phyloP scores from a whole-genome alignment of 2,113 vertebrate genomes.

The Mormyrus iriodes region DNA sequence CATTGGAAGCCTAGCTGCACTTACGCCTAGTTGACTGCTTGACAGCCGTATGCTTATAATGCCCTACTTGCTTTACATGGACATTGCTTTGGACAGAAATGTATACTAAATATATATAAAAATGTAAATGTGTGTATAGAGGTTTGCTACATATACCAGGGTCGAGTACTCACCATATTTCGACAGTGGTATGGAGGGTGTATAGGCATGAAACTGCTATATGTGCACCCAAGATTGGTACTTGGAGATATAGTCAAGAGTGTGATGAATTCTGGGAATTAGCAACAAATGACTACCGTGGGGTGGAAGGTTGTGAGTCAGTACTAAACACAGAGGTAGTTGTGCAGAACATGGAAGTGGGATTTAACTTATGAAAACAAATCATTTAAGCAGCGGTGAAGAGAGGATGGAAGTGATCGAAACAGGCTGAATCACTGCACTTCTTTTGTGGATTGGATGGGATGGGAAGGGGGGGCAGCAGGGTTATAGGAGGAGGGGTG shows the following conservation, averaged over 20 bases:
- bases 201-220: constrained; percentile 16
- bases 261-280: constrained; percentile 24
- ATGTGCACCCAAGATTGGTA: neutral
- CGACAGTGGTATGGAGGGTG: neutral
- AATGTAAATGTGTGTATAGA: neutral
- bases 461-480: constrained; percentile 23
- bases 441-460: constrained; percentile 44
- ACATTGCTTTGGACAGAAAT: neutral
- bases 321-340: constrained; percentile 38
- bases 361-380: constrained; percentile 23
- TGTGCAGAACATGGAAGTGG: constrained; percentile 13
- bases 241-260: constrained; percentile 16
- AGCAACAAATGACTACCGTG: constrained; percentile 33
- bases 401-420: constrained; percentile 22
- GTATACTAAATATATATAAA: neutral
- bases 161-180: neutral
- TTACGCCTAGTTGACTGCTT: neutral
- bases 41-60: neutral
- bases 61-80: neutral
- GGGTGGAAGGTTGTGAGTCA: constrained; percentile 56
- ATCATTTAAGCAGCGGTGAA: constrained; percentile 48
- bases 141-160: neutral
- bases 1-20: neutral
- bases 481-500: constrained; percentile 20
- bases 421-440: constrained; percentile 51